Conservation (phyloP, 2,797 vertebrate species). For the Morus bassanus region DNA sequence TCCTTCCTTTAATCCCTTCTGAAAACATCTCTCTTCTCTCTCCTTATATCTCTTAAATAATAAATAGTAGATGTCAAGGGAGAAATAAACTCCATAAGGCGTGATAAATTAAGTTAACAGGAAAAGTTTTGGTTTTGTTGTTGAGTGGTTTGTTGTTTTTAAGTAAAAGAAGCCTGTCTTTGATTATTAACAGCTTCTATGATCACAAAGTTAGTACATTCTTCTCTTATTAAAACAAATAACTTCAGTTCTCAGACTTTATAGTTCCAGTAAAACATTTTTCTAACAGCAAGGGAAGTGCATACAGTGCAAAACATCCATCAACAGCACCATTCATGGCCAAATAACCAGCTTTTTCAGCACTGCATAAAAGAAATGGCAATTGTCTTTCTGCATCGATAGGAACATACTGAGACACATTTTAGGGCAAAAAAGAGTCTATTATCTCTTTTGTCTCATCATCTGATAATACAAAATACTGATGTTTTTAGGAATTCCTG, state of each 20-base stretch:
- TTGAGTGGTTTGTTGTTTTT: background rate
- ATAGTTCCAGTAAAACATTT: background rate
- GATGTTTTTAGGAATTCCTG: background rate
- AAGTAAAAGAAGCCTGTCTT: background rate
- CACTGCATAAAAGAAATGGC: background rate
- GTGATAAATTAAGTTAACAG: background rate
- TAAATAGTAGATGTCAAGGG: background rate
- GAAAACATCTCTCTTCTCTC: background rate
- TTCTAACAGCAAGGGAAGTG: background rate
- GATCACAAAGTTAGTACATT: background rate
- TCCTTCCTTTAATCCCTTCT: background rate
- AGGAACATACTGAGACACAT: background rate
- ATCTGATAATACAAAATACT: background rate
- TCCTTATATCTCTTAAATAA: background rate
- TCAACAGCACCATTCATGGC: background rate
- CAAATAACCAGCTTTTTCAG: background rate
- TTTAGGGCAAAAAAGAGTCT: background rate
- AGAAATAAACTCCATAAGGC: background rate
- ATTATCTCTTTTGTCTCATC: background rate
- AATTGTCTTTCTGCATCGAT: background rate
- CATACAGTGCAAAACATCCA: background rate
- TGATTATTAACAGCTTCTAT: background rate
- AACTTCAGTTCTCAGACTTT: background rate
- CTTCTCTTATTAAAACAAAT: slow-evolving; percentile 39
- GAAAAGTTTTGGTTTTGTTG: background rate